These are phyloP conservation scores for Triplophysa siluroides DNA, from an alignment of 2,113 vertebrate species.

Conservation along the genomic window DNA sequence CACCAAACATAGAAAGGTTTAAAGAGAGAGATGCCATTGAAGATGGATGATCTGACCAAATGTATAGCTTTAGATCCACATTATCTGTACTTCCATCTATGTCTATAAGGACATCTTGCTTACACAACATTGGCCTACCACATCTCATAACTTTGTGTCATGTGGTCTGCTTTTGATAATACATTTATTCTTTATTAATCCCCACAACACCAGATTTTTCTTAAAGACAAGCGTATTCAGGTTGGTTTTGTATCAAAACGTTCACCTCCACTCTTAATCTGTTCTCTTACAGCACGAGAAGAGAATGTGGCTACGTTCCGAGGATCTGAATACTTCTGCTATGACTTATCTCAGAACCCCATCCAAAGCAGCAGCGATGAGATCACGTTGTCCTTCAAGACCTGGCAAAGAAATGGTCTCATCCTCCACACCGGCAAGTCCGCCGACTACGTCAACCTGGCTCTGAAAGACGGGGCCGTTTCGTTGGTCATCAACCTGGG, in stretches of 20 bases:
- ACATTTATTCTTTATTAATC: neutral
- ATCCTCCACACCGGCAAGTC: conserved; percentile 98
- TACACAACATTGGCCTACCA: neutral
- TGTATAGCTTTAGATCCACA: conserved; percentile 21
- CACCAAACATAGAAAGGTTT: conserved; percentile 36
- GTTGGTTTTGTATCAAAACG: neutral
- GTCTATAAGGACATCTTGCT: conserved; percentile 25
- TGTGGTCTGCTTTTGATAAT: neutral
- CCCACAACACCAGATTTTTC: too few relatives aligned
- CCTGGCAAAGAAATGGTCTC: conserved; percentile 95
- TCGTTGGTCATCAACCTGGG: conserved; percentile 98
- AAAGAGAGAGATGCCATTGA: conserved; percentile 58
- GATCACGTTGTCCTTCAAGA: conserved; percentile 98
- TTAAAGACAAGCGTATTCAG: neutral
- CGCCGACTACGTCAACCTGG: conserved; percentile 98
- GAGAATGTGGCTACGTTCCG: conserved; percentile 98
- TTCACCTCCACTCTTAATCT: neutral
- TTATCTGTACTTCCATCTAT: neutral
- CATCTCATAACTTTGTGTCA: conserved; percentile 9
- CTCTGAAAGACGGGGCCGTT: conserved; percentile 93
- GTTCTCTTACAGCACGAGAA: conserved; percentile 80
- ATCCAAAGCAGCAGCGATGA: conserved; percentile 99
- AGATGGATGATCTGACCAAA: conserved; percentile 60
- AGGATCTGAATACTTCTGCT: conserved; percentile 97
- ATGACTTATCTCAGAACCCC: conserved; percentile 96